Conservation (phyloP, 2,113 vertebrate species). For the Scomber scombrus region DNA sequence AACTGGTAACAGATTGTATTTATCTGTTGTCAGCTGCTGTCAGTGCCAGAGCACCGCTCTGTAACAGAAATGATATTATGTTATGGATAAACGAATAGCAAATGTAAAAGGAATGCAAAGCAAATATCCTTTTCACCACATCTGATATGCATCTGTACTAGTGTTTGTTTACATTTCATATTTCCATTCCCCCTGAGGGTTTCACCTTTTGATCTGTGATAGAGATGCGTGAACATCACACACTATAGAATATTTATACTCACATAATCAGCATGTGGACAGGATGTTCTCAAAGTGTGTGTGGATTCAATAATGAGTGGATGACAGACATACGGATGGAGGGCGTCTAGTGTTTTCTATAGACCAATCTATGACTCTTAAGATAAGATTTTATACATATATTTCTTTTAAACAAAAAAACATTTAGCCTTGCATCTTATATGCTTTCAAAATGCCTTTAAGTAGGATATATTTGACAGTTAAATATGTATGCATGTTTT, state of each 20-base stretch:
- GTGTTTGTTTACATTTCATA: not conserved
- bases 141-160: conserved; percentile 5
- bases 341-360: not conserved
- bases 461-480: not conserved
- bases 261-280: not conserved
- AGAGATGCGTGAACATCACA: conserved; percentile 19
- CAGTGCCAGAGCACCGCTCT: not conserved
- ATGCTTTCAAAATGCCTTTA: not conserved
- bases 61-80: not conserved
- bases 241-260: not conserved
- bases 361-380: not conserved
- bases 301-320: not conserved
- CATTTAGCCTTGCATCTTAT: too few relatives aligned
- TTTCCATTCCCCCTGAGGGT: not conserved
- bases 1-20: not conserved
- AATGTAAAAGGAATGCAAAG: conserved; percentile 14
- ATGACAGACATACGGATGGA: conserved; percentile 8
- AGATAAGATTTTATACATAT: conserved; percentile 22
- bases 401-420: not conserved
- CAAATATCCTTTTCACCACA: conserved; percentile 12
- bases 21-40: conserved; percentile 1
- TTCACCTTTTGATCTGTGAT: conserved; percentile 32
- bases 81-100: not conserved
- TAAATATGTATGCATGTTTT: not conserved
- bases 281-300: not conserved